Conservation (phyloP, 1,140 invertebrate species). For the Arion vulgaris region DNA sequence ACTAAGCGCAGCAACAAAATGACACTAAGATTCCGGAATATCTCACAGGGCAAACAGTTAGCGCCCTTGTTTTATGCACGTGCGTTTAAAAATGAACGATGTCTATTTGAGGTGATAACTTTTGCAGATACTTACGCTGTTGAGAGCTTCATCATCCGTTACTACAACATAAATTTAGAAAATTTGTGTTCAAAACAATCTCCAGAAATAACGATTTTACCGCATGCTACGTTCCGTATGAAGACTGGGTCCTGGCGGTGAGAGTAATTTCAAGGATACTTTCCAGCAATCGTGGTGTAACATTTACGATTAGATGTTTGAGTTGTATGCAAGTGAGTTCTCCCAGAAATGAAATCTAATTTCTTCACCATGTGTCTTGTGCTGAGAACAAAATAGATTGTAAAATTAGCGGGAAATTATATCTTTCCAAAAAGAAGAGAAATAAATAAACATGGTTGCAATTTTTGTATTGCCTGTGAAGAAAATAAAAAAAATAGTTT, state of each 20-base stretch:
- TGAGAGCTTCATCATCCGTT: neutral
- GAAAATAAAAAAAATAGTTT: too few species aligned
- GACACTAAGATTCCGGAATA: neutral
- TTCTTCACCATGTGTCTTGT: neutral
- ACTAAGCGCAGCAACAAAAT: neutral
- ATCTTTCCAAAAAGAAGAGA: too few species aligned
- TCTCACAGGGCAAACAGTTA: neutral
- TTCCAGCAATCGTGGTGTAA: neutral
- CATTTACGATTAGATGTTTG: neutral
- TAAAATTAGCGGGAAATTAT: too few species aligned
- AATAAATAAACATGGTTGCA: too few species aligned
- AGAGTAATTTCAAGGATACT: constrained; percentile 4
- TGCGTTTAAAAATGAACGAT: neutral
- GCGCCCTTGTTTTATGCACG: neutral
- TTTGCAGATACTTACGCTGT: neutral
- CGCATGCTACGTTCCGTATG: neutral
- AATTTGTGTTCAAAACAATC: neutral
- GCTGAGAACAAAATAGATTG: neutral
- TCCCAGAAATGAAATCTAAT: neutral
- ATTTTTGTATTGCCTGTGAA: too few species aligned
- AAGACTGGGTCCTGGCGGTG: neutral
- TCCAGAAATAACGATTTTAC: neutral
- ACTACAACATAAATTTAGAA: neutral
- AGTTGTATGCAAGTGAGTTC: neutral
- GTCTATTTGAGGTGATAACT: neutral